Evolutionary conservation across 2,797 vertebrate genomes (phyloP), one percentile per base, ranked within the genome.

Genomic region (Avahi laniger): DNA sequence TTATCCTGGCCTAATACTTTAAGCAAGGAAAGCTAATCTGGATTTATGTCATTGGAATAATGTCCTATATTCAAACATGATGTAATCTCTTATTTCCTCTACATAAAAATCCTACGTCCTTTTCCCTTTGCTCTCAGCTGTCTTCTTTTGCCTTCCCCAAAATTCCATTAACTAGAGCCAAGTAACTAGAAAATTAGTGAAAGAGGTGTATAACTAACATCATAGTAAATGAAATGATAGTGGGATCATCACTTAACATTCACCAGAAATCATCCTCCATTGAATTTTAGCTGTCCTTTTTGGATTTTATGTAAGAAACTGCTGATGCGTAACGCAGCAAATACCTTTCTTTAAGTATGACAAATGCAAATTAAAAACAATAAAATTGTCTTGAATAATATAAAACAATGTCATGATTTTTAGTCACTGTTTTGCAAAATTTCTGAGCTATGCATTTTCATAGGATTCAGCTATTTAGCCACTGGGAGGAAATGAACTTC

Each of bases 1-100:
- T 96, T 91, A 93, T 94, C 85, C 88, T 97, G 2, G 0, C 20
- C 63, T 97, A 96, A 97, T 96, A 95, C 88, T 43, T 97, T 97
- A 96, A 96, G 93, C 90, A 89, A 95, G 91, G 28, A 73, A 95
- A 96, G 85, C 90, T 93, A 96, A 95, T 96, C 95, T 91, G 96
- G 96, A 93, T 97, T 98, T 95, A 94, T 85, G 86, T 89, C 24
- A 57, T 93, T 59, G 72, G 48, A 96, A 96, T 92, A 94, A 94
- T 85, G 73, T 33, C 46, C 92, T 95, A 26, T 95, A 91, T 90
- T 65, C 50, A 96, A 93, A 81, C 82, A 96, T 61, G 84, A 70
- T 94, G 73, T 70, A 96, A 92, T 94, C 85, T 92, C 46, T 76
- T 48, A 86, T 75, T 92, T 30, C 13, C 59, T 96, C n/a, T 87